Conservation (phyloP, 2,888 invertebrate genomes). For the Tetragonisca angustula region DNA sequence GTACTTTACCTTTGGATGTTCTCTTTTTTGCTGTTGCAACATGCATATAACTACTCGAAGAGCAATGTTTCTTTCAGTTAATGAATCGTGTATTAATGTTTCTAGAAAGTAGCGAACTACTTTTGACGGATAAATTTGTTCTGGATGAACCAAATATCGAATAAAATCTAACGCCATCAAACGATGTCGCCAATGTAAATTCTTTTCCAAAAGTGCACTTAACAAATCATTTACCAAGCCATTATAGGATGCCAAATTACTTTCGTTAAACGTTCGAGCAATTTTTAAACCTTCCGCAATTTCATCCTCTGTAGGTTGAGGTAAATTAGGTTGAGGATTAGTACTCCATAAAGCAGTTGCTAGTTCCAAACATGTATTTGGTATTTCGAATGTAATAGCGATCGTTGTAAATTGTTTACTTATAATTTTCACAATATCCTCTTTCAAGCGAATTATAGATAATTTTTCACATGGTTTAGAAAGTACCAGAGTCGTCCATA, state of each 20-base stretch:
- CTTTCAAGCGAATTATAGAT: constrained; percentile 88
- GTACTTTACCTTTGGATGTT: constrained; percentile 82
- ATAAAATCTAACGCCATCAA: constrained; percentile 91
- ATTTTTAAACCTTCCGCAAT: constrained; percentile 81
- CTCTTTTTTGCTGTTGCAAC: constrained; percentile 90
- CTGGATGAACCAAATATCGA: constrained; percentile 89
- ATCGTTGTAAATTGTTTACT: constrained; percentile 88
- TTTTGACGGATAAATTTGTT: constrained; percentile 87
- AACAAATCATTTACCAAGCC: constrained; percentile 85
- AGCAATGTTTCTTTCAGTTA: constrained; percentile 91
- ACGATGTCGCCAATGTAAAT: constrained; percentile 92
- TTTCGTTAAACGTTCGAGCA: constrained; percentile 83
- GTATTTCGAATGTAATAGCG: constrained; percentile 86
- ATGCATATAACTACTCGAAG: constrained; percentile 87
- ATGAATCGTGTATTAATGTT: constrained; percentile 90
- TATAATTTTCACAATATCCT: constrained; percentile 85
- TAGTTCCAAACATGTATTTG: constrained; percentile 85
- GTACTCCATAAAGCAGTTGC: constrained; percentile 84
- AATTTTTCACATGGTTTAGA: constrained; percentile 94
- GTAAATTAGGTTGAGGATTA: constrained; percentile 81
- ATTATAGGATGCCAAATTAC: constrained; percentile 85
- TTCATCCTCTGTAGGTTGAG: constrained; percentile 82
- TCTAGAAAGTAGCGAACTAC: constrained; percentile 88
- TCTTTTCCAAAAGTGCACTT: constrained; percentile 85
- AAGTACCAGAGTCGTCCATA: constrained; percentile 92